Base-by-base conservation (phyloP, 2,888 invertebrate species). In the Drosophila neonasuta region DNA sequence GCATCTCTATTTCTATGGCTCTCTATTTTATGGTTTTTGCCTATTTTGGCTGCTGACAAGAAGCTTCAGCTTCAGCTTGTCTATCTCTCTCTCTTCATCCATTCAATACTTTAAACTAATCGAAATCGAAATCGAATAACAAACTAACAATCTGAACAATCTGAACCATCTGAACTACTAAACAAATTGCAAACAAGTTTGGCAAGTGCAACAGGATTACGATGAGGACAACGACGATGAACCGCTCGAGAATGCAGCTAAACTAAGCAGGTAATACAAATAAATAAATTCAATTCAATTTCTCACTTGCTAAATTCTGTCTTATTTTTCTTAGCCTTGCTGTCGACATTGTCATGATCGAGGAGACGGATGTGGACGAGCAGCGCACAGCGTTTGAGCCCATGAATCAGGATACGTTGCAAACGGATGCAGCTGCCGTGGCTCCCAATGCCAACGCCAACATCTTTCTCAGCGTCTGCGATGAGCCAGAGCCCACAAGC, bases 151-250 rank as follows among this genome's bases (percentile, higher is more conserved):
- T 54, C 59, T 51, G 36, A 71, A 60, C 51, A 63, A 67, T 55
- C 32, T 56, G 15, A 69, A 48, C 60, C n/a, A 39, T 29, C 13
- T 20, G 20, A 62, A 41, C 45, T 20, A 46, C 54, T 42, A 60
- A 74, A 45, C 63, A 41, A 64, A 56, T 36, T 50, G 46, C 61
- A 52, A 62, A 62, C 50, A 85, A 83, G 96, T 96, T 71, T 97
- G 96, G 96, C 96, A 96, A 89, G 96, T 95, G 3, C 96, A 97
- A 10, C 41, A 15, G 30, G 30, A 48, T 7, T 5, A 51, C 10
- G 30, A 91, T 93, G n/a, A 24, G 10, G 52, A 63, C n/a, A 46
- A 57, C 5, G 59, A 69, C 13, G 49, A 59, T 6, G 13, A 39
- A 56, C 15, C 44, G 34, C 36, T 10, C 36, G n/a, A 54, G 15